phyloP scores from a whole-genome alignment of 2,888 invertebrate genomes.

The Sicus ferrugineus region DNA sequence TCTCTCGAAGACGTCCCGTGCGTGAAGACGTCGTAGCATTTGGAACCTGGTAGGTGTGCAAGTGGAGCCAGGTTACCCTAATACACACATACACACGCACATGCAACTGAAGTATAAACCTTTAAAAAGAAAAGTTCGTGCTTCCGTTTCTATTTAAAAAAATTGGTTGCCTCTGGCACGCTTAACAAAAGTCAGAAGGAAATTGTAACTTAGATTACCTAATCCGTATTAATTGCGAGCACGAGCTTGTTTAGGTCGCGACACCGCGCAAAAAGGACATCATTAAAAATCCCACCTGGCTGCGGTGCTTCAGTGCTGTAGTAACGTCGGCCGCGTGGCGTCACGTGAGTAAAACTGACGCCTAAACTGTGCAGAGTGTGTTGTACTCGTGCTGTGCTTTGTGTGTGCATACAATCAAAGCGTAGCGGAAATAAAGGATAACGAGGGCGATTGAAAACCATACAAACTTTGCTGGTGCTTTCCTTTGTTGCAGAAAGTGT shows the following conservation, averaged over 20 bases:
- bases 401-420: background rate
- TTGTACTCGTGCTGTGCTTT: background rate
- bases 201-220: background rate
- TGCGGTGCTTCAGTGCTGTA: background rate
- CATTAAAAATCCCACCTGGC: background rate
- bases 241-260: background rate
- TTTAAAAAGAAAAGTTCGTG: background rate
- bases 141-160: too few species aligned
- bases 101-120: too few species aligned
- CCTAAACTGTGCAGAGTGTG: background rate
- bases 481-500: too few species aligned
- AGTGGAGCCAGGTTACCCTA: constrained; percentile 6
- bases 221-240: background rate
- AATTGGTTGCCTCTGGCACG: too few species aligned
- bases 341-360: constrained; percentile 3
- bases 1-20: constrained; percentile 34
- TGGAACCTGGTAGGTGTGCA: constrained; percentile 2
- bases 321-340: background rate
- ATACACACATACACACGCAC: too few species aligned
- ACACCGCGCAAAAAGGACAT: background rate
- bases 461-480: too few species aligned
- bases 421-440: background rate
- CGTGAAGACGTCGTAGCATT: constrained; percentile 27
- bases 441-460: background rate
- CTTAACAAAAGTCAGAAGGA: too few species aligned